A percentile compares a stretch with the other conserved stretches of the same genome.
These are phyloP conservation scores for Meliscaeva auricollis DNA, from an alignment of 2,888 invertebrate genomes.

Conservation along the genomic window DNA sequence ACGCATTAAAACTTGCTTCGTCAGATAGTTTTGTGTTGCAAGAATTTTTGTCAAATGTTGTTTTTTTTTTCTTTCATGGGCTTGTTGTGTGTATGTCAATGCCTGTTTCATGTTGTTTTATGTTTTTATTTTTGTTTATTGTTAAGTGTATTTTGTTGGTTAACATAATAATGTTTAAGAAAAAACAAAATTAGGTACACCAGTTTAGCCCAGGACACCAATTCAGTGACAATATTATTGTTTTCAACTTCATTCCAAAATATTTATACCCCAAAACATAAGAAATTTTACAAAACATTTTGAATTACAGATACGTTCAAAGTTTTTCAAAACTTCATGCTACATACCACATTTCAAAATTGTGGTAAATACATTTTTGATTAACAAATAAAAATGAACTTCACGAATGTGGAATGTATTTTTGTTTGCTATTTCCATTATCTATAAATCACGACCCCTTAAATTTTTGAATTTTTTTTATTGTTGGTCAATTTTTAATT, in stretches of 20 bases:
- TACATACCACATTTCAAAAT: no score
- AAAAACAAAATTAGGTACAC: not conserved
- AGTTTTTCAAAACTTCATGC: no score
- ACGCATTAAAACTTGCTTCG: constrained; percentile 48
- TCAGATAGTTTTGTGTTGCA: constrained; percentile 39
- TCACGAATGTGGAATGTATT: no score
- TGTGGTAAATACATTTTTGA: no score
- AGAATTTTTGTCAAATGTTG: constrained; percentile 16
- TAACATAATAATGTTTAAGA: constrained; percentile 4
- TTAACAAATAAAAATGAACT: not conserved
- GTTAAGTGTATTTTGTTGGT: constrained; percentile 49
- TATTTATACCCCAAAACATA: no score
- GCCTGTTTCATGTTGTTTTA: constrained; percentile 30
- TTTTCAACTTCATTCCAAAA: no score
- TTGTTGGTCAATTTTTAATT: no score
- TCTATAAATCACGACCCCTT: no score
- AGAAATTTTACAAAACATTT: no score
- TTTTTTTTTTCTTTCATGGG: not conserved
- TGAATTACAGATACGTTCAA: no score
- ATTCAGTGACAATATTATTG: not conserved
- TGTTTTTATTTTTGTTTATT: constrained; percentile 18
- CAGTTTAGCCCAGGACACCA: not conserved
- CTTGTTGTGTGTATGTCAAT: constrained; percentile 23
- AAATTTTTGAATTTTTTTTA: no score
- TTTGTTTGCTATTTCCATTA: no score